phyloP scores from a whole-genome alignment of 2,888 invertebrate species.

The Anoncus sp. region DNA sequence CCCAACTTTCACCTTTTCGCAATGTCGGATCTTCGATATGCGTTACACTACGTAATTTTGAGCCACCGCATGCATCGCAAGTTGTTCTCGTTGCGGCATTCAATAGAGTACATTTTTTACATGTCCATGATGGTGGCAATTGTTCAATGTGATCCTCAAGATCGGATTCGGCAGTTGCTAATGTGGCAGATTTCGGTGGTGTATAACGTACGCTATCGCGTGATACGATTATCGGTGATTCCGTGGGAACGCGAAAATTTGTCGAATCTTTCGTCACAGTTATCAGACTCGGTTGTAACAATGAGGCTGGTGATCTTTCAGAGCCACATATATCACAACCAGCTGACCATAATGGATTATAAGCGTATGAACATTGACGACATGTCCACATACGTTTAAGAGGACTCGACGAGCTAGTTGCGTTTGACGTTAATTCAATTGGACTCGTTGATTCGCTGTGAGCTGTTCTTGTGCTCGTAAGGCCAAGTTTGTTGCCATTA shows the following conservation, averaged over 20 bases:
- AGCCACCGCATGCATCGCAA: slow-evolving; percentile 95
- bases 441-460: slow-evolving; percentile 80
- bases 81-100: slow-evolving; percentile 89
- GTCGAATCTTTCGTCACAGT: slow-evolving; percentile 87
- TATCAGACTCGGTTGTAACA: slow-evolving; percentile 88
- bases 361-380: slow-evolving; percentile 94
- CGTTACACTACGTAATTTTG: slow-evolving; percentile 89
- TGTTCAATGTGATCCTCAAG: slow-evolving; percentile 87
- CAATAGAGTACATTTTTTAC: slow-evolving; percentile 93
- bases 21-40: slow-evolving; percentile 88
- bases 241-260: slow-evolving; percentile 76
- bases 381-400: slow-evolving; percentile 92
- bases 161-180: slow-evolving; percentile 81
- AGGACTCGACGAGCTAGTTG: slow-evolving; percentile 71
- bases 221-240: slow-evolving; percentile 81
- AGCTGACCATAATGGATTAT: slow-evolving; percentile 92
- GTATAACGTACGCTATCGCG: slow-evolving; percentile 82
- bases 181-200: slow-evolving; percentile 81
- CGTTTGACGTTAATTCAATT: slow-evolving; percentile 65
- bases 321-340: slow-evolving; percentile 93
- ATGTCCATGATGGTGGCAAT: slow-evolving; percentile 87
- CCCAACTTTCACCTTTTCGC: slow-evolving; percentile 90
- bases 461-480: slow-evolving; percentile 68
- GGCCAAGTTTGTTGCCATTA: slow-evolving; percentile 69
- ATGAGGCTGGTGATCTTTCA: slow-evolving; percentile 86